Evolutionary conservation across 2,113 vertebrate species (phyloP), one percentile per base, ranked within the genome.

Genomic region (Atherinomorus stipes): DNA sequence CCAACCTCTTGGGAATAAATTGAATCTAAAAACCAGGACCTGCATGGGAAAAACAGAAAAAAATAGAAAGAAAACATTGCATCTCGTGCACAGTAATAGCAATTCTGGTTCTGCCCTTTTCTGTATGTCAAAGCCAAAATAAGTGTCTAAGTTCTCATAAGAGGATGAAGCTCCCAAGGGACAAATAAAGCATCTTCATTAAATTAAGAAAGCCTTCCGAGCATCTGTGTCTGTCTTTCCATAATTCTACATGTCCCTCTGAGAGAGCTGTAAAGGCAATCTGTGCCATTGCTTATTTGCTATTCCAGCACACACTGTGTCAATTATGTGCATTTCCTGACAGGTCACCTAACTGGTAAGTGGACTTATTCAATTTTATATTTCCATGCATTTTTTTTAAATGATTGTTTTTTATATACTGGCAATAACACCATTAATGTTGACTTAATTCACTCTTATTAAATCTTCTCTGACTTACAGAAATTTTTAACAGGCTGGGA

Each of bases 161-260:
- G 68, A 76, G 72, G 25, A 62, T 45, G 56, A 71, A 64, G 67
- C 74, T 83, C 88, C 85, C 83, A 71, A 21, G 85, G 85, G 85
- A 86, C 78, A 79, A 76, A 88, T 86, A 77, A 87, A 91, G 84
- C 59, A 64, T 63, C 78, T 64, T 75, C 80, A 87, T 88, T 87
- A 86, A 88, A 89, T 90, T 84, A 90, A 90, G 77, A 74, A 57
- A 89, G 79, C 80, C 71, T 83, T 89, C 84, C 71, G 77, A 88
- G 83, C 90, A 90, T 87, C 90, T 92, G 88, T 79, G 85, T 86
- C 77, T 87, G 47, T 59, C 71, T 82, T 78, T 72, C 71, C 70
- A 76, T 89, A 87, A 87, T 87, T 86, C 90, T 80, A 76, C 80
- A 53, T 64, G 80, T 87, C 73, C 80, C 83, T 84, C 51, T 76